Evolutionary conservation across 2,888 invertebrate species (phyloP), one percentile per base, ranked within the genome.

Genomic region (Pandemis heparana): DNA sequence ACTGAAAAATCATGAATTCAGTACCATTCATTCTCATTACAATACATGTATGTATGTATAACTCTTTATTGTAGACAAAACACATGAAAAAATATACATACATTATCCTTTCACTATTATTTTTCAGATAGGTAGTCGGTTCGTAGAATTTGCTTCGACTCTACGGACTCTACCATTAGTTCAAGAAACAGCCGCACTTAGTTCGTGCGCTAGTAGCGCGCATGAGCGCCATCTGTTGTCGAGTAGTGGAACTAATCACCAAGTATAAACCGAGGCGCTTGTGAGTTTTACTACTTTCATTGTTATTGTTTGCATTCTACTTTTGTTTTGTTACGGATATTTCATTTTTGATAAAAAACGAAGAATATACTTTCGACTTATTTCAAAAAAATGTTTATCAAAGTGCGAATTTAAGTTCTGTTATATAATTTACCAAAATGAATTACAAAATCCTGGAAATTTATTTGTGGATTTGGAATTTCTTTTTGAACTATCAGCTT

Each of bases 201-300:
- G 23, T 5, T 7, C 61, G 59, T 69, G 83, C 84, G 85, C 83
- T 82, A 77, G 76, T 70, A 61, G 76, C 76, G 76, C 70, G 32
- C 6, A 39, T 41, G 59, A 71, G 86, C 92, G 91, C 91, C 92
- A 92, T 89, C 92, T 92, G 77, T 83, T 81, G 81, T 79, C 81
- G 87, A 91, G 88, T 86, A 84, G 92, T 83, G 14, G 77, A 83
- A 91, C 86, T 82, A 82, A 72, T 39, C 43, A 51, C n/a, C 18
- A 61, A 38, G 61, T 67, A 32, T 46, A 56, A 60, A 60, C 46
- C 18, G 10, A 51, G 14, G 18, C 18, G 10, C 9, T 9, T 10
- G 3, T 9, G 8, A 1, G 8, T 18, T 53, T 53, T 9, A 18
- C 18, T 18, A 23, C 3, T n/a, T 38, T 5, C 10, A 59, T 41